phyloP scores from a whole-genome alignment of 1,140 invertebrate genomes.

The Brachionus koreanus region DNA sequence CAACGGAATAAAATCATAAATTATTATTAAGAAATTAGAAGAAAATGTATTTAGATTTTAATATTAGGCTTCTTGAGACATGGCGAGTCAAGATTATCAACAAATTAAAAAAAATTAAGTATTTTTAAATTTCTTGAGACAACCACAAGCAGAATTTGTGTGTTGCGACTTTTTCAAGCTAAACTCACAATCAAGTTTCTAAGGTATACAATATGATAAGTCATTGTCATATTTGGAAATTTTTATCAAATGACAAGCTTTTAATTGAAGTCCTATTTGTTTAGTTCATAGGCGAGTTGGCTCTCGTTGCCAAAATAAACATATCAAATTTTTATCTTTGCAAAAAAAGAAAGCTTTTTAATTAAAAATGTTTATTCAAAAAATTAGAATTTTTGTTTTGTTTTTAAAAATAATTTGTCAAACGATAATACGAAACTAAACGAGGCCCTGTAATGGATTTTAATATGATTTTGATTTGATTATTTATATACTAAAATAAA shows the following conservation, averaged over 20 bases:
- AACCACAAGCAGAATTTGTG: neutral
- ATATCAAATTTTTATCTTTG: constrained; percentile 18
- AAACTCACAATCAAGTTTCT: neutral
- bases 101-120: too few species aligned
- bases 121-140: too few species aligned
- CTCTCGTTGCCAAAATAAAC: neutral
- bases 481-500: constrained; percentile 42
- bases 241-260: constrained; percentile 2
- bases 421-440: constrained; percentile 2
- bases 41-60: too few species aligned
- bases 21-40: too few species aligned
- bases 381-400: constrained; percentile 39
- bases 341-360: constrained; percentile 18
- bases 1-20: too few species aligned
- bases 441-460: neutral
- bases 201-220: neutral
- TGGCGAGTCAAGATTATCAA: too few species aligned
- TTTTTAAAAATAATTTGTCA: constrained; percentile 34
- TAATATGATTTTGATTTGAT: constrained; percentile 32
- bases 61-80: too few species aligned
- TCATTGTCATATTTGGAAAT: neutral
- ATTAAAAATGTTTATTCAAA: constrained; percentile 40
- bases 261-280: constrained; percentile 2
- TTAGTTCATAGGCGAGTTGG: neutral
- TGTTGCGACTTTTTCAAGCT: neutral